Base-by-base conservation (phyloP, 2,797 vertebrate species). In the Acomys russatus region DNA sequence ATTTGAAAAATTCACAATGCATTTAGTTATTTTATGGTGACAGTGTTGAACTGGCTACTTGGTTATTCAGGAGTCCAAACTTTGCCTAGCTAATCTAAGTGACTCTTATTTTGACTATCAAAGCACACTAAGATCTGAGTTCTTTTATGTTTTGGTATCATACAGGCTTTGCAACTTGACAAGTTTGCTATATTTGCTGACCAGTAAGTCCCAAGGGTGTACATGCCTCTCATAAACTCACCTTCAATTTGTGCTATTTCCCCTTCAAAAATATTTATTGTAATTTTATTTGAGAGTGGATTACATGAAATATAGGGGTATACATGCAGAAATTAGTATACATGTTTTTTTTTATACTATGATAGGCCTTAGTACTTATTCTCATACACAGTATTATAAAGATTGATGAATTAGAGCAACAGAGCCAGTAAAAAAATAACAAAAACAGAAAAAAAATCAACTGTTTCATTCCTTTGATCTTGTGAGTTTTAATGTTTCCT, bases 391-490 rank as follows among this genome's bases (percentile, higher is more conserved):
- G 14, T 85, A 30, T 86, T 83, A 11, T 83, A 83, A 33, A 77
- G 25, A 91, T 23, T 54, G 7, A 78, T 22, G 30, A 88, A 11
- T 35, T 91, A 54, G 33, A 44, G 63, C 51, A n/a, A 86, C 44
- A 90, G 8, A 22, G 9, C 10, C 2, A 33, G 18, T 14, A 79
- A 49, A 63, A 59, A 33, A 64, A 25, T 61, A 74, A 38, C 5
- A 51, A 54, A 25, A 85, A 18, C 11, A 35, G 8, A 9, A 38
- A 88, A 80, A 90, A 17, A 1, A 61, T 54, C 83, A 22, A 91
- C 73, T 90, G 71, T 87, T 96, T 86, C 35, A 44, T 33, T 59
- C 14, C 15, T 93, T 95, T 87, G 78, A 94, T 91, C 38, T 38
- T 87, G 61, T 71, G 91, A 96, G 74, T 89, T 38, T 73, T 54